Conservation (phyloP, 2,113 vertebrate genomes). For the Oceanites oceanicus region DNA sequence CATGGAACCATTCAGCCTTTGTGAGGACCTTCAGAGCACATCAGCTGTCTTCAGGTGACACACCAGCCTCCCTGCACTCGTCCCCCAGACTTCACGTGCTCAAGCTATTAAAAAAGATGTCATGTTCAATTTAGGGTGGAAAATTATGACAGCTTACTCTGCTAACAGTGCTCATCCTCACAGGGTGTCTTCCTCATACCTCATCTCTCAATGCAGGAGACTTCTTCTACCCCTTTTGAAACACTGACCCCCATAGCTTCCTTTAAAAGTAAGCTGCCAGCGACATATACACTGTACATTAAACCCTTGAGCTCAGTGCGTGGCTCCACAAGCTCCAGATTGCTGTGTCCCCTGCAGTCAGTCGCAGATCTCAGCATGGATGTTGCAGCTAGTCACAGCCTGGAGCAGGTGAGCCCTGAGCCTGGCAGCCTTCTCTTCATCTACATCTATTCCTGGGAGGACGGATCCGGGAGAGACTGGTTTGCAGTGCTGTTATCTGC, state of each 20-base stretch:
- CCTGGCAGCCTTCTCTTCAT: neutral
- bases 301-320: neutral
- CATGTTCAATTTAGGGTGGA: neutral
- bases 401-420: neutral
- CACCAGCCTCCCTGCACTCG: neutral
- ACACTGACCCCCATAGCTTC: neutral
- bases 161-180: neutral
- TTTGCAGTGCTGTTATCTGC: neutral
- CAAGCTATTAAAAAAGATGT: neutral
- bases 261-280: neutral
- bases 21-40: neutral
- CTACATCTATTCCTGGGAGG: neutral
- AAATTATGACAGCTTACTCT: neutral
- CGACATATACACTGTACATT: neutral
- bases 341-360: rapidly evolving
- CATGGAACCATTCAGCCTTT: neutral
- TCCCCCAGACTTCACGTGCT: neutral
- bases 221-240: neutral
- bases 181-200: neutral
- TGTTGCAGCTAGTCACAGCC: neutral
- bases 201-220: neutral
- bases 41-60: neutral
- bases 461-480: rapidly evolving
- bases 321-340: neutral
- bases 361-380: neutral